phyloP scores from a whole-genome alignment of 2,113 vertebrate genomes.

The Spea multiplicata region DNA sequence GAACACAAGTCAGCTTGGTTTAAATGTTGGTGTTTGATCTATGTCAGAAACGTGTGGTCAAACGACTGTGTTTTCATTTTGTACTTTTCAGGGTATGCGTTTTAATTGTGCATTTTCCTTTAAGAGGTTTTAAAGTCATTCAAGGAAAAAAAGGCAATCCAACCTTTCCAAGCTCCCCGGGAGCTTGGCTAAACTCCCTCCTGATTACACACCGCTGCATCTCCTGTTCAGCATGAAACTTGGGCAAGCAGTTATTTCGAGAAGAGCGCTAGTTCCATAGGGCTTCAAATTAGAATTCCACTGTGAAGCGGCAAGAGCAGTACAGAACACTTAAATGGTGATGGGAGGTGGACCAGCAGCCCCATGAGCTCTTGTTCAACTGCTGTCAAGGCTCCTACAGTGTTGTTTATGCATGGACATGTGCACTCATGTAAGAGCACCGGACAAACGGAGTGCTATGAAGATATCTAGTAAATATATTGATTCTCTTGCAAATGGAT shows the following conservation, averaged over 20 bases:
- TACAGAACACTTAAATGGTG: slow-evolving; percentile 44
- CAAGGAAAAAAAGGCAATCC: slow-evolving; percentile 39
- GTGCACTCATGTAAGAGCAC: neutral
- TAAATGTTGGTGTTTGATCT: no score
- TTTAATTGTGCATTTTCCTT: slow-evolving; percentile 28
- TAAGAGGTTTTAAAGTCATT: slow-evolving; percentile 41
- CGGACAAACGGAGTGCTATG: slow-evolving; percentile 9
- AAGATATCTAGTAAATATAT: no score
- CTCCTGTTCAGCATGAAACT: slow-evolving; percentile 30
- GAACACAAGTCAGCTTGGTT: no score
- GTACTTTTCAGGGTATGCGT: neutral
- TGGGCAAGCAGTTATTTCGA: slow-evolving; percentile 29
- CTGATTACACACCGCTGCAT: slow-evolving; percentile 29
- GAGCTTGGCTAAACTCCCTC: slow-evolving; percentile 26
- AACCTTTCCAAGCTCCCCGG: slow-evolving; percentile 41
- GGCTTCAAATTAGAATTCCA: slow-evolving; percentile 32
- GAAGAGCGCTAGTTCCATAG: slow-evolving; percentile 28
- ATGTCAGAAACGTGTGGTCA: no score
- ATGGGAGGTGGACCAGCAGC: slow-evolving; percentile 31
- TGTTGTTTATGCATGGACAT: slow-evolving; percentile 3
- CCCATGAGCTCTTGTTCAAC: slow-evolving; percentile 12
- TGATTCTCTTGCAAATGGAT: no score
- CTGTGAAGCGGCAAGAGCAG: slow-evolving; percentile 17
- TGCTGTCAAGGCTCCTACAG: slow-evolving; percentile 16
- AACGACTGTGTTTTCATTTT: neutral